Evolutionary conservation across 2,113 vertebrate genomes (phyloP), one percentile per base, ranked within the genome.

Genomic region (Rhinolophus ferrumequinum): DNA sequence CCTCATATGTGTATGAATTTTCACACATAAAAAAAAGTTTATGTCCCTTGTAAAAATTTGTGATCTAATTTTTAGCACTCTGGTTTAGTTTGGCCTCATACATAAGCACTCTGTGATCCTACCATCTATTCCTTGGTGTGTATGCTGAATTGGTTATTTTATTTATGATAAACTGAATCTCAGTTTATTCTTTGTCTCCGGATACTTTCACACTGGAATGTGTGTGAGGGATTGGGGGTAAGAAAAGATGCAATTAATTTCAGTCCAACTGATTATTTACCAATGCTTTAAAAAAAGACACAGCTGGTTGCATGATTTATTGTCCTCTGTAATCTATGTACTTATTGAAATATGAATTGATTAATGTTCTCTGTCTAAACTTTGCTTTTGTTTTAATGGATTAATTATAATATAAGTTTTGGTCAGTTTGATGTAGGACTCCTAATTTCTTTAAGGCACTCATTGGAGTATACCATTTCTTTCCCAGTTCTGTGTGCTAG

Each of bases 211-310:
- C 33, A 30, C 15, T 70, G 62, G 8, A 79, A 15, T 84, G 33
- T 83, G 7, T 80, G 15, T 79, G 56, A 62, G 52, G 2, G 47
- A 69, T 41, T 66, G 35, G 56, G 28, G 66, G 22, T 10, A 72
- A 60, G 80, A 94, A 94, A 89, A 92, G 56, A 73, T 60, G 85
- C 21, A 94, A 96, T 95, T 88, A 94, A 94, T 95, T 97, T 84
- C 14, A 84, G 50, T 79, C 28, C 11, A 75, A 75, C 35, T 94
- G 75, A 96, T 96, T 96, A 93, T 80, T 96, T 97, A 95, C 22
- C 22, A 90, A 56, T 60, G 56, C 64, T 75, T 87, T 77, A 41
- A 50, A 77, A 86, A 91, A 92, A 85, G 56, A n/a, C 52, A 87
- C 52, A 96, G 85, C 81, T 85, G 75, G 56, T 94, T 84, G n/a